Conservation (phyloP, 2,113 vertebrate species). For the Hystrix cristata region DNA sequence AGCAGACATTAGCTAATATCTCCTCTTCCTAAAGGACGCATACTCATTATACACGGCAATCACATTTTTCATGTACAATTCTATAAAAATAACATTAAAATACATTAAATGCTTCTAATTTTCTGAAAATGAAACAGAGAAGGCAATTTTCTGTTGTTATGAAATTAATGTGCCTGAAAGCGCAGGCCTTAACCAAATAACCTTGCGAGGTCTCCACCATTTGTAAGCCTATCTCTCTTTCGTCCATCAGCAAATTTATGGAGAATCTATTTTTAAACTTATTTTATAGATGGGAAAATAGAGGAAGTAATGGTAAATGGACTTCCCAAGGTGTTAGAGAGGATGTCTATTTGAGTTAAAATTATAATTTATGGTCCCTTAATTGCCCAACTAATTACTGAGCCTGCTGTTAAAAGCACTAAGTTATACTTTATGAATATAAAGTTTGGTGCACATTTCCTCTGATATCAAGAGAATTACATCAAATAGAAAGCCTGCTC, state of each 20-base stretch:
- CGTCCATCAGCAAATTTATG: conserved; percentile 59
- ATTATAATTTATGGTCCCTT: conserved; percentile 77
- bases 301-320: conserved; percentile 75
- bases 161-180: conserved; percentile 48
- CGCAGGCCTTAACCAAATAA: conserved; percentile 46
- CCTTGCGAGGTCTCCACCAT: background rate
- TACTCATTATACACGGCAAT: background rate
- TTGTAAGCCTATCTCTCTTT: conserved; percentile 46
- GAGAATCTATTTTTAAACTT: conserved; percentile 69
- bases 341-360: conserved; percentile 77
- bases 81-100: conserved; percentile 55
- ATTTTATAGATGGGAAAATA: conserved; percentile 74
- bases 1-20: background rate
- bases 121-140: conserved; percentile 49
- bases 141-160: background rate
- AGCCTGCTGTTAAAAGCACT: conserved; percentile 82
- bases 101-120: background rate
- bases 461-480: conserved; percentile 73
- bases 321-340: conserved; percentile 80
- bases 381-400: conserved; percentile 81
- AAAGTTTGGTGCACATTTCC: conserved; percentile 78
- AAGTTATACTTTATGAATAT: conserved; percentile 81
- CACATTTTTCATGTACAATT: conserved; percentile 42
- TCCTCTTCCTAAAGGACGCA: background rate
- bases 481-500: conserved; percentile 64